Conservation (phyloP, 2,797 vertebrate species). For the Setipinna tenuifilis region DNA sequence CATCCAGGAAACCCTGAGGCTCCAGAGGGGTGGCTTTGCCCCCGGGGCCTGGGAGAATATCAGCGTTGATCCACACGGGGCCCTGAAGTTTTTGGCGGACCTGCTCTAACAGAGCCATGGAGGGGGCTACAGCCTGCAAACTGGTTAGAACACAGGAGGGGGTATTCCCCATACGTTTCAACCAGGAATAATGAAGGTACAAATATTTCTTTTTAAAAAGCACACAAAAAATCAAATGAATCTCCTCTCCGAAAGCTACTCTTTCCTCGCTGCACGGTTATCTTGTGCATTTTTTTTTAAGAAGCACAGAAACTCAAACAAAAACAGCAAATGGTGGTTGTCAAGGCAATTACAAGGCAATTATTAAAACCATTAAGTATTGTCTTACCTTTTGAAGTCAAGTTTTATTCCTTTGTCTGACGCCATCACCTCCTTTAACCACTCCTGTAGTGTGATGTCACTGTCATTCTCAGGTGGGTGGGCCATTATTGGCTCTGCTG, state of each 20-base stretch:
- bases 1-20: slow-evolving; percentile 64
- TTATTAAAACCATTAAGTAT: neutral
- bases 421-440: slow-evolving; percentile 74
- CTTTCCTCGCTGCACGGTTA: no score
- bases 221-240: no score
- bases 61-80: slow-evolving; percentile 91
- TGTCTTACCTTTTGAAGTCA: slow-evolving; percentile 90
- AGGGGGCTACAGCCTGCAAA: slow-evolving; percentile 70
- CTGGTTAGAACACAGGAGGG: slow-evolving; percentile 37
- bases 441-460: slow-evolving; percentile 85
- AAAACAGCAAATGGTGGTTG: no score
- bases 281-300: no score
- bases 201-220: neutral
- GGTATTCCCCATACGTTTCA: no score
- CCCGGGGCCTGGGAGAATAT: slow-evolving; percentile 84
- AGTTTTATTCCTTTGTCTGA: slow-evolving; percentile 89
- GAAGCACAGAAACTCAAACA: no score
- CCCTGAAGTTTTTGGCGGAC: slow-evolving; percentile 57
- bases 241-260: no score
- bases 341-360: no score
- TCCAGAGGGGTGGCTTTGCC: slow-evolving; percentile 73
- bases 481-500: slow-evolving; percentile 87
- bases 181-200: neutral
- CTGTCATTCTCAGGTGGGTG: slow-evolving; percentile 89
- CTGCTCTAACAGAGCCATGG: slow-evolving; percentile 75